Base-by-base conservation (phyloP, 2,888 invertebrate genomes). In the Nymphalis c-album region DNA sequence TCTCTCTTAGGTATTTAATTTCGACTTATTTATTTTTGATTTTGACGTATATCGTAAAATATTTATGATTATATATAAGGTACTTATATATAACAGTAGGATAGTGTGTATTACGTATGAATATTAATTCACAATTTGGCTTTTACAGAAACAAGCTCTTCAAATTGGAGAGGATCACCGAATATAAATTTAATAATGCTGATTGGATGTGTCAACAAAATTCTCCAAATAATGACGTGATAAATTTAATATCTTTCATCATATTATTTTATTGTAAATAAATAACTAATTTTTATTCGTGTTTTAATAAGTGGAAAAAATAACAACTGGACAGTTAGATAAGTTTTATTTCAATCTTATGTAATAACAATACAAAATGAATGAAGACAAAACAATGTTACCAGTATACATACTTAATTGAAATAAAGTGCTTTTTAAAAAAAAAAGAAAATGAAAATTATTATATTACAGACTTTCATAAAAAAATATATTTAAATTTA, bases 71-170 rank as follows among this genome's bases (percentile, higher is more conserved):
- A 50, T 50, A 18, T 18, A 48, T n/a, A 18, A 18, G 16, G n/a
- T n/a, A n/a, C n/a, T n/a, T n/a, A n/a, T n/a, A 45, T 62, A 22
- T 22, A 22, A 22, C 2, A 22, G 26, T 6, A 31, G 26, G 26
- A 31, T 31, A 31, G 13, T 31, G 2, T 61, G 5, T 22, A 53
- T 60, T 51, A 17, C 45, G 20, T 58, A 40, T 63, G 47, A 13
- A 10, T 1, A 53, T 46, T 16, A 35, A 35, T 35, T 13, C 55
- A 8, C 50, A 51, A 40, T 47, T 51, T 16, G 7, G 45, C 74
- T 70, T 69, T 88, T 88, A 68, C 90, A 90, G 90, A 88, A 76
- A 85, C 82, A 46, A 88, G 82, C 73, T 79, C 83, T 7, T 79
- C 85, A 13, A 75, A 72, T 62, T 74, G 77, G 76, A 78, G 75